phyloP scores from a whole-genome alignment of 23 tunicate genomes.

The Oikopleura dioica region DNA sequence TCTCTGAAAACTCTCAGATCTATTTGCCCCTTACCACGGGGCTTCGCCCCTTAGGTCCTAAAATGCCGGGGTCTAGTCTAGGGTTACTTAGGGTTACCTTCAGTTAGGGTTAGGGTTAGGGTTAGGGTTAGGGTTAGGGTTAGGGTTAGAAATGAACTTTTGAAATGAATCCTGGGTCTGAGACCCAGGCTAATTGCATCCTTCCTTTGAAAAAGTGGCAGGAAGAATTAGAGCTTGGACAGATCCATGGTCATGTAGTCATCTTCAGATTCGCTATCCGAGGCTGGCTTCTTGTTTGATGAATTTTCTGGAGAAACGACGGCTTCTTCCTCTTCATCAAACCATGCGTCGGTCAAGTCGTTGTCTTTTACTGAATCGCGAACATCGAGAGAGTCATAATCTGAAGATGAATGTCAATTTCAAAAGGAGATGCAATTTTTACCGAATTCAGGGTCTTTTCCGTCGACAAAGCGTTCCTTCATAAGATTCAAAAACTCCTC shows the following conservation, averaged over 20 bases:
- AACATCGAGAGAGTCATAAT: background rate
- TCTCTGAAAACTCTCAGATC: too few relatives aligned
- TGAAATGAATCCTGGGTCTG: too few relatives aligned
- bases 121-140: too few relatives aligned
- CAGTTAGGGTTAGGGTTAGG: too few relatives aligned
- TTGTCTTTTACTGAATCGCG: background rate
- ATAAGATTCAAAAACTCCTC: background rate
- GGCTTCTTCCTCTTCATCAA: constrained; percentile 1
- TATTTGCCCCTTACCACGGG: too few relatives aligned
- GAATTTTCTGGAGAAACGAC: background rate
- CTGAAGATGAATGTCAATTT: background rate
- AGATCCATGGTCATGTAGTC: constrained; percentile 12
- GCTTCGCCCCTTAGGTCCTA: too few relatives aligned
- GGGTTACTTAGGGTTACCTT: too few relatives aligned
- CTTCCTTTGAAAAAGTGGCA: too few relatives aligned
- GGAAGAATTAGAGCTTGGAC: too few relatives aligned
- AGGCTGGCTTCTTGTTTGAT: background rate
- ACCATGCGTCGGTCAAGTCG: constrained; percentile 8
- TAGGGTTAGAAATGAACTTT: too few relatives aligned
- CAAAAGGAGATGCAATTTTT: background rate
- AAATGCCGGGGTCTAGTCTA: too few relatives aligned
- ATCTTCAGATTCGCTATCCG: background rate
- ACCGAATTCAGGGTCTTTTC: constrained; percentile 9
- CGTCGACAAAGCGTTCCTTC: constrained; percentile 10
- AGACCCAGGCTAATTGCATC: too few relatives aligned